Conservation (phyloP, 2,113 vertebrate species). For the Xerus inauris region DNA sequence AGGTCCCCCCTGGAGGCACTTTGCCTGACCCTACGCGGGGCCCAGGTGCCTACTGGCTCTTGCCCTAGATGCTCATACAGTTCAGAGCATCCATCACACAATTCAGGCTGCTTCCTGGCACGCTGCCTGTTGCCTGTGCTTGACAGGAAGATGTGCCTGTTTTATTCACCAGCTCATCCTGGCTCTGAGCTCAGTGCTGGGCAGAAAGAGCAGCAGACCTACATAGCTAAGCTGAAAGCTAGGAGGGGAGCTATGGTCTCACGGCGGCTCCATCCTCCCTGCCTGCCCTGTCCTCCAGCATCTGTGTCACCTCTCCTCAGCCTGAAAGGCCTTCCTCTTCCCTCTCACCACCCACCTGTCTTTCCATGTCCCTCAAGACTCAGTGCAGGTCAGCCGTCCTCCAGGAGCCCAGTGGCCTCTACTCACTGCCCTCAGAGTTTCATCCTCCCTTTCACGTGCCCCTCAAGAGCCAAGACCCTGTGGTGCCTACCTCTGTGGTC, state of each 20-base stretch:
- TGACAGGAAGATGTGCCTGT: background rate
- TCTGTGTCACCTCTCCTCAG: background rate
- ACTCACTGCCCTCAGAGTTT: background rate
- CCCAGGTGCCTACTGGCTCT: background rate
- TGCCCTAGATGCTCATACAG: background rate
- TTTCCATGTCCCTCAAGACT: background rate
- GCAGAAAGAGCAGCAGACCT: background rate
- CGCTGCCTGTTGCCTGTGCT: background rate
- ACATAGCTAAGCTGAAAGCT: rapidly evolving
- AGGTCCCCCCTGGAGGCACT: too few relatives aligned
- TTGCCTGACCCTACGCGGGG: background rate
- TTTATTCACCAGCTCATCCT: background rate
- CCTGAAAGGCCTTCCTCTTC: background rate
- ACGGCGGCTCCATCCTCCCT: background rate
- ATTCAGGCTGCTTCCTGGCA: background rate
- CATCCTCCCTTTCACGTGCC: rapidly evolving
- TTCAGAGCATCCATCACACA: background rate
- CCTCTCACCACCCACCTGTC: background rate
- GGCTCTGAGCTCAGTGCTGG: background rate
- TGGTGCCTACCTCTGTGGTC: background rate
- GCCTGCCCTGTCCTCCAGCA: background rate
- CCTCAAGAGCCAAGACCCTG: background rate
- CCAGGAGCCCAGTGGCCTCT: background rate
- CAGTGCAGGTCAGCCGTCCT: background rate
- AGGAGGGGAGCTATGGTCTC: background rate